These are phyloP conservation scores for Babylonia areolata DNA, from an alignment of 1,140 invertebrate species.

Conservation along the genomic window DNA sequence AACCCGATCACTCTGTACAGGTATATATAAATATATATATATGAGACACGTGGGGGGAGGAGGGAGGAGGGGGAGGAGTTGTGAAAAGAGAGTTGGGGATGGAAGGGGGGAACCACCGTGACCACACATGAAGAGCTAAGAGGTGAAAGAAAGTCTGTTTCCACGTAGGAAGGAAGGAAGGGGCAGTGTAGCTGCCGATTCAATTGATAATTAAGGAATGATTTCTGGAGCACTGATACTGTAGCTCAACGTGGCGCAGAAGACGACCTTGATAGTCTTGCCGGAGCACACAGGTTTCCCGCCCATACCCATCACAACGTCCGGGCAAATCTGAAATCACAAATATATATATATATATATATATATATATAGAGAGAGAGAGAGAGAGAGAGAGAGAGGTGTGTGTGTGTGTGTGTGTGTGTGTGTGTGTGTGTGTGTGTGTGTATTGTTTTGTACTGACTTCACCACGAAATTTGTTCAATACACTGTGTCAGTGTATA, in stretches of 20 bases:
- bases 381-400: too few species aligned
- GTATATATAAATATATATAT: not conserved
- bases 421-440: too few species aligned
- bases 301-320: not conserved
- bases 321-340: not conserved
- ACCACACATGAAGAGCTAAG: too few species aligned
- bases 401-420: too few species aligned
- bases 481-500: too few species aligned
- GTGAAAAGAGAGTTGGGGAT: not conserved
- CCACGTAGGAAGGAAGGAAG: not conserved
- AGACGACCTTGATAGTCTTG: not conserved
- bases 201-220: not conserved
- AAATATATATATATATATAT: too few species aligned
- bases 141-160: too few species aligned
- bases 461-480: too few species aligned
- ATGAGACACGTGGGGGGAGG: not conserved
- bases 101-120: not conserved
- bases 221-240: not conserved
- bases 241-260: not conserved
- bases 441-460: too few species aligned
- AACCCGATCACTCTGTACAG: too few species aligned
- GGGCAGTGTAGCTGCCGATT: not conserved
- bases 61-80: not conserved
- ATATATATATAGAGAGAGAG: too few species aligned
- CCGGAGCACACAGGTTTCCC: not conserved